Evolutionary conservation across 2,113 vertebrate species (phyloP).

Genomic region (Eonycteris spelaea): DNA sequence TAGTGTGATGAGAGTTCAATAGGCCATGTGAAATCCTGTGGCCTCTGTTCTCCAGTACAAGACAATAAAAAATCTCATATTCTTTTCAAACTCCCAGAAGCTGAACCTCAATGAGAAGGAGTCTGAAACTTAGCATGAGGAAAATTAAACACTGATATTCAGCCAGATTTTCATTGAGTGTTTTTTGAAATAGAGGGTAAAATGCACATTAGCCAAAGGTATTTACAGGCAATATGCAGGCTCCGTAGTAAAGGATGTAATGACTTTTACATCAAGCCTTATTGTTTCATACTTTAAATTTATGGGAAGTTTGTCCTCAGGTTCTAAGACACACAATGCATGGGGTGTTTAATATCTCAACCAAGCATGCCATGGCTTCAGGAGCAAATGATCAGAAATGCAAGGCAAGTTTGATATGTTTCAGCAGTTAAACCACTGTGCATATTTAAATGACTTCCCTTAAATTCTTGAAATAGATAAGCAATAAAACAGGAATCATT

Average conservation of each 20-base stretch:
- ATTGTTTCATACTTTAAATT: constrained; percentile 32
- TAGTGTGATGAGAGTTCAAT: neutral
- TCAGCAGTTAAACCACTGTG: neutral
- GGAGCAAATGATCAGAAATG: neutral
- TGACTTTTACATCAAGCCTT: neutral
- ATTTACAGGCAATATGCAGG: neutral
- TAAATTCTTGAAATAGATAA: constrained; percentile 26
- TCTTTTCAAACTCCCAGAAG: constrained; percentile 49
- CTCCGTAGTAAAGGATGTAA: constrained; percentile 15
- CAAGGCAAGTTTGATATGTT: neutral
- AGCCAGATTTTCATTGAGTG: constrained; percentile 44
- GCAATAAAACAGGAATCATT: neutral
- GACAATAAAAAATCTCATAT: constrained; percentile 78
- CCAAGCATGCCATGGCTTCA: neutral
- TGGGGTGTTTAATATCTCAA: neutral
- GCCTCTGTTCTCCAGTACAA: constrained; percentile 38
- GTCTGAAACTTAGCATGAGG: constrained; percentile 54
- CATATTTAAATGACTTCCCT: neutral
- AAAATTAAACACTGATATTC: constrained; percentile 60
- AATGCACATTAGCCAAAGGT: constrained; percentile 41
- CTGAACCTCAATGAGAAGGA: constrained; percentile 62
- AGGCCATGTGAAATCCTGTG: constrained; percentile 49
- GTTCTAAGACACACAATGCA: neutral
- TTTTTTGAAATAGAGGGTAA: constrained; percentile 32
- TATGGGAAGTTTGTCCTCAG: neutral